Base-by-base conservation (phyloP, 2,113 vertebrate species). In the Sporophila hypoxantha region DNA sequence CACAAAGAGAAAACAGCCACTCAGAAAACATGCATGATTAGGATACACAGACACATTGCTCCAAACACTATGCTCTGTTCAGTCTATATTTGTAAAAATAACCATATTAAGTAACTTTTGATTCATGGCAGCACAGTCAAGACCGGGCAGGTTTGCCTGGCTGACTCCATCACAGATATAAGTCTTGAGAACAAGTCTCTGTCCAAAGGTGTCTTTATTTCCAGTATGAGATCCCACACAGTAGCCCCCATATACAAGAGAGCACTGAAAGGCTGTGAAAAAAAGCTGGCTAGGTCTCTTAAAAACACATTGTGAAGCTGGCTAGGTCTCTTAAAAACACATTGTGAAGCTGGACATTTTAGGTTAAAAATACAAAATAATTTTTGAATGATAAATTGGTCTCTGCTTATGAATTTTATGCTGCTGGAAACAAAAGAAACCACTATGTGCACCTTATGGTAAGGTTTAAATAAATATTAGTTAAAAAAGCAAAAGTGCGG, bases 401-500 rank as follows among this genome's bases (percentile, higher is more conserved):
- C 86, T 93, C 76, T 91, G 78, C 82, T 93, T 94, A 89, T 89
- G 93, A 88, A 86, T 86, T 92, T 90, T 89, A 68, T 92, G 81
- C 88, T 94, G 64, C 67, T 94, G 90, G 91, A 96, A 94, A 95
- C 88, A 94, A 95, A 93, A 92, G 91, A 95, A 95, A 94, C 89
- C 82, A 86, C 82, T 89, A 89, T 82, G 75, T 89, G 78, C 85
- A 91, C 93, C 83, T 95, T 94, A 95, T 95, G 88, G 90, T 92
- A 95, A 93, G 79, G 79, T 93, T 96, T 96, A 96, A 95, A 96
- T 68, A 96, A 95, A 96, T 90, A 93, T 89, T 94, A 95, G 91
- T 91, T 94, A 88, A 92, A 95, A 91, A 92, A 91, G 80, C 82
- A 93, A 91, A 93, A 96, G 91, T 87, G 88, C 26, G 80, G 92